Evolutionary conservation across 35 echinoderm and acorn worm species (phyloP).

Genomic region (Lytechinus variegatus): DNA sequence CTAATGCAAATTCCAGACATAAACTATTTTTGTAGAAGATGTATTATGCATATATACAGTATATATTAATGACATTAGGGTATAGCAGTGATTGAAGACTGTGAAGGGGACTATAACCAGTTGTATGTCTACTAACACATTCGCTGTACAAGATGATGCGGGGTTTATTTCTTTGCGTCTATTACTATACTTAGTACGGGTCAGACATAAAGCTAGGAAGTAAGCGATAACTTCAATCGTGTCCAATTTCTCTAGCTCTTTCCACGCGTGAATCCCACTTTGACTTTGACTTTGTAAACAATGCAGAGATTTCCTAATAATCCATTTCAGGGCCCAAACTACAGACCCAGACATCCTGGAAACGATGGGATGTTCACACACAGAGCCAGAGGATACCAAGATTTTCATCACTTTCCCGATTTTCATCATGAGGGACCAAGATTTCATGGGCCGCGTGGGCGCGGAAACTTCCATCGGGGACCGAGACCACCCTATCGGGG

Average conservation of each 20-base stretch:
- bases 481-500: neutral
- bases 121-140: no score
- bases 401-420: neutral
- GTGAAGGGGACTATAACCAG: no score
- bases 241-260: no score
- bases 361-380: neutral
- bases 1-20: no score
- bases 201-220: neutral
- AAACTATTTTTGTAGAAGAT: no score
- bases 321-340: neutral
- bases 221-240: neutral
- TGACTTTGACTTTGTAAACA: neutral
- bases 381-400: neutral
- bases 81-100: no score
- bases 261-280: no score
- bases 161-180: no score
- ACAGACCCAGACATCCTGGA: neutral
- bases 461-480: conserved; percentile 14
- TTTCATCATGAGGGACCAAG: conserved; percentile 11
- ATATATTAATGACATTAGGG: no score
- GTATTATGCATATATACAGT: no score
- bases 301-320: neutral
- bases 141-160: no score
- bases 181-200: no score
- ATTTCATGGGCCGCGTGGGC: neutral